phyloP scores from a whole-genome alignment of 2,113 vertebrate species.

The Ammodytes marinus region DNA sequence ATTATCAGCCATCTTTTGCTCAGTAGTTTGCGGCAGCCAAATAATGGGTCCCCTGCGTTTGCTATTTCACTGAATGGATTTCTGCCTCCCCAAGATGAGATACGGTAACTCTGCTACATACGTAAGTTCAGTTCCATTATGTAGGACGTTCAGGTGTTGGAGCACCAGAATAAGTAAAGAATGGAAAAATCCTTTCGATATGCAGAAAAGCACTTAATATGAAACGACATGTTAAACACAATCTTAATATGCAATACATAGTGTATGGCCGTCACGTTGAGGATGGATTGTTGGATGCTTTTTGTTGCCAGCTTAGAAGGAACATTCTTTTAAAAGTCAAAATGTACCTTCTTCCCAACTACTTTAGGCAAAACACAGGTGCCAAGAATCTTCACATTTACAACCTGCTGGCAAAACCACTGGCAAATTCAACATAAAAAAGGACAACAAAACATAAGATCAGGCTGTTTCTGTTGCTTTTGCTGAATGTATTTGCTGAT shows the following conservation, averaged over 20 bases:
- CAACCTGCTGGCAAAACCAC: conserved; percentile 22
- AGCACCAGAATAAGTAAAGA: not conserved
- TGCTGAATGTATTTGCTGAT: too few relatives aligned
- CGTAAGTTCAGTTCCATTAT: conserved; percentile 2
- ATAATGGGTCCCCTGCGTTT: conserved; percentile 11
- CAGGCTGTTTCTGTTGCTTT: too few relatives aligned
- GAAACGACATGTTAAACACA: not conserved
- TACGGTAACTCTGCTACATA: not conserved
- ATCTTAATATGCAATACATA: not conserved
- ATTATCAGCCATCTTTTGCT: conserved; percentile 28
- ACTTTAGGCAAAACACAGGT: conserved; percentile 23
- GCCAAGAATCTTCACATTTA: conserved; percentile 16
- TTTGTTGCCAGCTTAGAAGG: not conserved
- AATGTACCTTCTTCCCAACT: conserved; percentile 25
- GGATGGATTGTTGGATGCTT: not conserved
- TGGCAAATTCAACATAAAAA: not conserved
- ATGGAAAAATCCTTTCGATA: too few relatives aligned
- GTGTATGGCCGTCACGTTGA: not conserved
- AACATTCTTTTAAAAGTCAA: not conserved
- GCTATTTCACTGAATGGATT: conserved; percentile 37
- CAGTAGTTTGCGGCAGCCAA: conserved; percentile 14
- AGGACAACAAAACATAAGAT: not conserved
- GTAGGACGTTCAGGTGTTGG: conserved; percentile 3
- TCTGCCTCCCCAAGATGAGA: conserved; percentile 8
- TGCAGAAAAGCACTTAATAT: too few relatives aligned